Evolutionary conservation across 1,140 invertebrate genomes (phyloP), one percentile per base, ranked within the genome.

Genomic region (Delia radicum): DNA sequence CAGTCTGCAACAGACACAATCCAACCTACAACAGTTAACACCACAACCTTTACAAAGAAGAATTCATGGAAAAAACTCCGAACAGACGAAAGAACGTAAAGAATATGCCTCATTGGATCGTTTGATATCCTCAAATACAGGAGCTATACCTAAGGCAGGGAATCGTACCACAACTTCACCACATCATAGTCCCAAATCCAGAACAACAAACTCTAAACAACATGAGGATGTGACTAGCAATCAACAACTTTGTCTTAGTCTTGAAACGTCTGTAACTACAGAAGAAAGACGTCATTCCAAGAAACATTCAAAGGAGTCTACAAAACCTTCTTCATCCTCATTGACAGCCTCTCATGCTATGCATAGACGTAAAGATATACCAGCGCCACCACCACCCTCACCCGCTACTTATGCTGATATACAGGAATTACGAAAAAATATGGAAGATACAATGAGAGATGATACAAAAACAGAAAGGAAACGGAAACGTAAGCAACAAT

Each of bases 321-420:
- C 76, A 0, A 78, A 80, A n/a, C 42, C 79, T 2, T 74, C 75
- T 18, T 48, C 21, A 8, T 12, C 31, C 2, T 31, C 18, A 4
- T 31, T 33, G 7, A 33, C 72, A 7, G 31, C 62, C n/a, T 18
- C 46, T 31, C 21, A 37, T 2, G 13, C 2, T 12, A n/a, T 15
- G 18, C 75, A 73, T 15, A 42, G 74, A 3, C 79, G 83, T 10
- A 82, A 85, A 21, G 83, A 85, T 28, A 79, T 83, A 62, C 83
- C 83, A 0, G 83, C 82, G 1, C 81, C 83, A 15, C 83, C 83
- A 10, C 83, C 83, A 4, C 83, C 83, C 0, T 85, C 83, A 12
- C 83, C 83, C 0, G 83, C 83, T 6, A 85, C 83, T 2, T 83
- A 85, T 46, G 83, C 83, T 0, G 83, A 85, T 61, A 65, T 85